phyloP scores from a whole-genome alignment of 2,888 invertebrate genomes.

The Agrilus biguttatus region DNA sequence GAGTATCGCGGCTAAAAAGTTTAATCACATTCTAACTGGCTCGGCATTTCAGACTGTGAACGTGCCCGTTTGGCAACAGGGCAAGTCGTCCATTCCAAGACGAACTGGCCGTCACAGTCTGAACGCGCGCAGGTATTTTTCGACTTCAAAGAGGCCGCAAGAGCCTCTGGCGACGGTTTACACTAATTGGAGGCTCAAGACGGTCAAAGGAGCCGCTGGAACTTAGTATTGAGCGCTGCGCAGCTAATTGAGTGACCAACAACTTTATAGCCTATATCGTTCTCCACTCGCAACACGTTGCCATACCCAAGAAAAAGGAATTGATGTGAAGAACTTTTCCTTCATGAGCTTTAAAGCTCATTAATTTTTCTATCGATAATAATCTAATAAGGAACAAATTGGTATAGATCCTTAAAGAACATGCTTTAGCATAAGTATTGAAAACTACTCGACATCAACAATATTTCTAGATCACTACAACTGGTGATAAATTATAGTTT shows the following conservation, averaged over 20 bases:
- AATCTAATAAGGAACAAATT: no score
- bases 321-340: no score
- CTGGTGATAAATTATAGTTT: no score
- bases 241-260: slow-evolving; percentile 35
- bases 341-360: no score
- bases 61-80: slow-evolving; percentile 4
- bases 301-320: no score
- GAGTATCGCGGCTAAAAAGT: slow-evolving; percentile 22
- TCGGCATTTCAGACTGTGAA: slow-evolving; percentile 18
- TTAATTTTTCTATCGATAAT: no score
- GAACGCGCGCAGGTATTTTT: slow-evolving; percentile 30
- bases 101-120: slow-evolving; percentile 19
- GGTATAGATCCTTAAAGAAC: no score
- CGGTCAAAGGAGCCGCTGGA: slow-evolving; percentile 35
- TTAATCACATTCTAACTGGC: slow-evolving; percentile 27
- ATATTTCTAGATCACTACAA: no score
- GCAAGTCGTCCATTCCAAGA: not conserved
- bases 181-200: slow-evolving; percentile 36
- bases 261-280: slow-evolving; percentile 24
- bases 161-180: slow-evolving; percentile 33
- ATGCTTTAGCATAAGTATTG: no score
- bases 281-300: no score
- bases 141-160: slow-evolving; percentile 31
- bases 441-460: no score
- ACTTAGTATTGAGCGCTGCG: slow-evolving; percentile 34